Base-by-base conservation (phyloP, 1,140 invertebrate genomes). In the Rhizoglyphus robini region DNA sequence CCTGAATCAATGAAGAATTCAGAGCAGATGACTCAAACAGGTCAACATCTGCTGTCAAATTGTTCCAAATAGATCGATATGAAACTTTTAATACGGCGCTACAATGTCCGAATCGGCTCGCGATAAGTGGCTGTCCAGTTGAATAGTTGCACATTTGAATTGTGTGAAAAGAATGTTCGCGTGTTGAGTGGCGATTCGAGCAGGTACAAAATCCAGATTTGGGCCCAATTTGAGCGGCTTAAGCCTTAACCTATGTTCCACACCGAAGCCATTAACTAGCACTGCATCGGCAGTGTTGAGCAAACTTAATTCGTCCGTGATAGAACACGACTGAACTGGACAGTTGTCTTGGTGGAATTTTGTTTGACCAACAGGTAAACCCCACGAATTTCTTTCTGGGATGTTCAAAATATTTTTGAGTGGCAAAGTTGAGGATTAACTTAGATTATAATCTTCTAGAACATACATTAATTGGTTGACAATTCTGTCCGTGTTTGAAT, bases 111-210 rank as follows among this genome's bases (percentile, higher is more conserved):
- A 95, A 74, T 97, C 94, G 11, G 85, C 82, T 85, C 82, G 46
- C 94, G 81, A 74, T 88, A 98, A 0, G 90, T 93, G 0, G 89
- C 88, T 20, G 93, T 97, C 92, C 92, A 96, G 78, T 98, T 96
- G 74, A 92, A 86, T 93, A 0, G 89, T 88, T 20, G 92, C 2
- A 88, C 82, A 72, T 87, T 80, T 34, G 86, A 81, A 13, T 18
- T 15, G 68, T 86, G 83, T 71, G 86, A 85, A 23, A 67, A 59
- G 51, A 95, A 83, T 57, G 84, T 85, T 70, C 88, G 87, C 2
- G 90, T 94, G 75, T 95, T 89, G 75, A 92, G 88, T 8, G 91
- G 91, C 78, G 89, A 93, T 73, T 95, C 91, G 59, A 95, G 77
- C 74, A 91, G 86, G 76, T 94, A 93, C 68, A 94, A 77, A 74